Conservation (phyloP, 2,113 vertebrate species). For the Centropristis striata region DNA sequence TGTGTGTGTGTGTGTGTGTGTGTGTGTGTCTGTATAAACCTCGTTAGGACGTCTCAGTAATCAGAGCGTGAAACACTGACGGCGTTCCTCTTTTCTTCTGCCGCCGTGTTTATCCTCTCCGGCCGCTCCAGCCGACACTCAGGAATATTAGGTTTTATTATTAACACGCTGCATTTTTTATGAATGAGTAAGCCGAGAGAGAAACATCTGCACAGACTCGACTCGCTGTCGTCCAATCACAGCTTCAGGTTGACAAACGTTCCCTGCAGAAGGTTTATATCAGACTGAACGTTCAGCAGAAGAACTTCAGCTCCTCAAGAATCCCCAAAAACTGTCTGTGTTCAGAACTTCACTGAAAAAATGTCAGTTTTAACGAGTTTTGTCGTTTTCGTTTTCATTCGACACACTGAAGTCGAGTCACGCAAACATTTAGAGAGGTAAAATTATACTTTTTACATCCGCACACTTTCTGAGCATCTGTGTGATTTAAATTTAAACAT, state of each 20-base stretch:
- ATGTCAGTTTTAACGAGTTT: no score
- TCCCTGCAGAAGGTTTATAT: no score
- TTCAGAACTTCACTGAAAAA: no score
- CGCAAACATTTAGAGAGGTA: no score
- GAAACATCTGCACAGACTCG: neutral
- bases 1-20: constrained; percentile 17
- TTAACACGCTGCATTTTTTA: constrained; percentile 46
- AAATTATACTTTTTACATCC: no score
- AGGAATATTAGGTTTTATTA: constrained; percentile 55
- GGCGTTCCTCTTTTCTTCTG: constrained; percentile 15
- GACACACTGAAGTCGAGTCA: no score
- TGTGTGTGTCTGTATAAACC: constrained; percentile 27
- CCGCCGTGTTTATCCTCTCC: constrained; percentile 37
- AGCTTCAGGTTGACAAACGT: neutral
- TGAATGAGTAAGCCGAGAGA: constrained; percentile 21
- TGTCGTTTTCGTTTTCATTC: no score
- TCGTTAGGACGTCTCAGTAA: constrained; percentile 32
- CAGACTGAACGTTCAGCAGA: no score
- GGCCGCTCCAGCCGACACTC: neutral
- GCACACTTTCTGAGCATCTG: no score
- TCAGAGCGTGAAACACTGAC: constrained; percentile 55
- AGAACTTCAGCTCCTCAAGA: no score
- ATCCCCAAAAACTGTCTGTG: no score
- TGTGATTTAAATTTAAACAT: no score
- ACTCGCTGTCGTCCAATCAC: neutral